Conservation (phyloP, 2,797 vertebrate genomes). For the Phataginus tetradactyla region DNA sequence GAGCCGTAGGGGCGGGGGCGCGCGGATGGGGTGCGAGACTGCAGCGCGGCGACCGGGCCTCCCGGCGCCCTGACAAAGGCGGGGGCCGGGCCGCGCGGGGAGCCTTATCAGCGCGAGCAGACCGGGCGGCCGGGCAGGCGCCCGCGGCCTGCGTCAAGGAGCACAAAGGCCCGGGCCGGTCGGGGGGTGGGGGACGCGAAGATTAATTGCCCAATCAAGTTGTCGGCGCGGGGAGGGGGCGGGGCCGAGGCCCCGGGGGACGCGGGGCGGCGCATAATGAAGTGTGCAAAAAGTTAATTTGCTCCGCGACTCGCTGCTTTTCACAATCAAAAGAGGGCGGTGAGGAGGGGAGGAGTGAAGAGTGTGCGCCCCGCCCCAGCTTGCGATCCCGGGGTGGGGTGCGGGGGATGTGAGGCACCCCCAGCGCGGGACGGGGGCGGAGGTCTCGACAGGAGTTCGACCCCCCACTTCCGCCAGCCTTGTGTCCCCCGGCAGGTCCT, state of each 20-base stretch:
- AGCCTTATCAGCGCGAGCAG: conserved; percentile 91
- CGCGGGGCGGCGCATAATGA: conserved; percentile 90
- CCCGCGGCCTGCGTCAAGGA: conserved; percentile 52
- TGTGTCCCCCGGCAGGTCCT: not conserved
- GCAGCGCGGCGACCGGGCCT: conserved; percentile 75
- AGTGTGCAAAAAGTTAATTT: conserved; percentile 95
- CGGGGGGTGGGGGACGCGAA: conserved; percentile 85
- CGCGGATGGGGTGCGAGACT: conserved; percentile 80
- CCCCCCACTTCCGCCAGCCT: not conserved
- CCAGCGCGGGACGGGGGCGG: not conserved
- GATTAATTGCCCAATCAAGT: conserved; percentile 94
- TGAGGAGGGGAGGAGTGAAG: not conserved
- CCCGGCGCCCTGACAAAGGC: conserved; percentile 88
- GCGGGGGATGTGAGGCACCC: not conserved
- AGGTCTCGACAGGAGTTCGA: not conserved
- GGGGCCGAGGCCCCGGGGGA: conserved; percentile 84
- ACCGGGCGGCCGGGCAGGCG: conserved; percentile 71
- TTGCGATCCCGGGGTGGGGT: not conserved
- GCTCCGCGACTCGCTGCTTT: conserved; percentile 91
- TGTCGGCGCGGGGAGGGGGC: conserved; percentile 90
- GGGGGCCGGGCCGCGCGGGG: conserved; percentile 83
- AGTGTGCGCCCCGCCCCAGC: not conserved
- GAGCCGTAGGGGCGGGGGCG: conserved; percentile 85
- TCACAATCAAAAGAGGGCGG: conserved; percentile 62
- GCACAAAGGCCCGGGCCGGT: conserved; percentile 85